These are phyloP conservation scores for Nymphalis urticae DNA, from an alignment of 2,888 invertebrate genomes.

Conservation along the genomic window DNA sequence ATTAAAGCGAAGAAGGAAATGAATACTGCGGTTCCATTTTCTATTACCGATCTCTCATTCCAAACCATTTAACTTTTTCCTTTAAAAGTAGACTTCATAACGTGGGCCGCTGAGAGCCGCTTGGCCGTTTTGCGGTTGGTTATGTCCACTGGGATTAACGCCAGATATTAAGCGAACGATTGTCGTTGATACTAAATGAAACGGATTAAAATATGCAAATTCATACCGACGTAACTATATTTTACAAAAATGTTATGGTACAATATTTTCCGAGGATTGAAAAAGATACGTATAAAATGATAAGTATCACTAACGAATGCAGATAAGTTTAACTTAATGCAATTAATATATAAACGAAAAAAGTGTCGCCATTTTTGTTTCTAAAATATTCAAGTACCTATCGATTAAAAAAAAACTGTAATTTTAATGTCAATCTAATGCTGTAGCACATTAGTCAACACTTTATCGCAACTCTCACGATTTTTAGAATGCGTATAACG, in stretches of 20 bases:
- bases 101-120: slow-evolving; percentile 40
- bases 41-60: slow-evolving; percentile 36
- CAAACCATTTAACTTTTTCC: slow-evolving; percentile 38
- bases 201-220: slow-evolving; percentile 20
- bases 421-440: too few relatives aligned
- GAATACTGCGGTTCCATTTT: slow-evolving; percentile 29
- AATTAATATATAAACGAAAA: too few relatives aligned
- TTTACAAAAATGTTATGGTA: background rate
- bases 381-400: too few relatives aligned
- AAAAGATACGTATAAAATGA: too few relatives aligned
- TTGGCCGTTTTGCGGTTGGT: slow-evolving; percentile 51
- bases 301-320: too few relatives aligned
- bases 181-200: slow-evolving; percentile 19
- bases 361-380: too few relatives aligned
- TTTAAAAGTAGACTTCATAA: slow-evolving; percentile 52
- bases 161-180: slow-evolving; percentile 33
- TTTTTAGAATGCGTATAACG: too few relatives aligned
- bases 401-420: too few relatives aligned
- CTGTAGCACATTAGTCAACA: too few relatives aligned
- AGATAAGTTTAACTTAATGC: too few relatives aligned
- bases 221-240: slow-evolving; percentile 6
- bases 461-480: too few relatives aligned
- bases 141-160: slow-evolving; percentile 42
- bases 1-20: slow-evolving; percentile 28
- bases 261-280: too few relatives aligned